Conservation (phyloP, 2,888 invertebrate species). For the Diachrysia chrysitis region DNA sequence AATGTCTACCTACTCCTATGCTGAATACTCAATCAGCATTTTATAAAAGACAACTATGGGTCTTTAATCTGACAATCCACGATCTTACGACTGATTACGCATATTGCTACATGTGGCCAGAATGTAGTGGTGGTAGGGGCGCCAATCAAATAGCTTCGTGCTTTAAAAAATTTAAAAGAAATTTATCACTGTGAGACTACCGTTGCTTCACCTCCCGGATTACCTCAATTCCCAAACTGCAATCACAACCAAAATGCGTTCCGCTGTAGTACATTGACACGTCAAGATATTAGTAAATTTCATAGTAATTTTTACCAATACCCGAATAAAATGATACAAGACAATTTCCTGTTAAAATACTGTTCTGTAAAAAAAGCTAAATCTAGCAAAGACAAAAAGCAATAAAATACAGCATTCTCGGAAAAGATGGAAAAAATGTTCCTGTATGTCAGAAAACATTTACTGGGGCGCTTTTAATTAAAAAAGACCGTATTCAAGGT, state of each 20-base stretch:
- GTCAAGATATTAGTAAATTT: too few species aligned
- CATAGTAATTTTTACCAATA: too few species aligned
- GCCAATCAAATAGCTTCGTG: constrained; percentile 30
- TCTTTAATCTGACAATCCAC: constrained; percentile 29
- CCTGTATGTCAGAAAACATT: constrained; percentile 34
- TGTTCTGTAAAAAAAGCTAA: constrained; percentile 3
- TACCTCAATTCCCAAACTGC: too few species aligned
- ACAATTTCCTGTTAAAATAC: too few species aligned
- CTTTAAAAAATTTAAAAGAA: constrained; percentile 17
- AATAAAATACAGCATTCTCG: constrained; percentile 11
- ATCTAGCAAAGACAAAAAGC: constrained; percentile 17
- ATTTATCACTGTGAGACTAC: constrained; percentile 17
- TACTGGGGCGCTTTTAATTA: constrained; percentile 25
- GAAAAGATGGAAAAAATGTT: constrained; percentile 8
- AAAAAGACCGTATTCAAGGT: constrained; percentile 28
- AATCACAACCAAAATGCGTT: too few species aligned
- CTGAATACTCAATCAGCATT: constrained; percentile 18
- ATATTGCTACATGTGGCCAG: constrained; percentile 17
- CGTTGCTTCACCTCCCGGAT: constrained; percentile 6
- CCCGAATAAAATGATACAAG: too few species aligned
- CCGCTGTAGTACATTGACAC: too few species aligned
- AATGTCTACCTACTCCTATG: constrained; percentile 18
- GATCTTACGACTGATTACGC: constrained; percentile 18
- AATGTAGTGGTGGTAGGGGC: constrained; percentile 21
- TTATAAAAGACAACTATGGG: constrained; percentile 36